Evolutionary conservation across 2,888 invertebrate genomes (phyloP).

Genomic region (Coenonympha glycerion): DNA sequence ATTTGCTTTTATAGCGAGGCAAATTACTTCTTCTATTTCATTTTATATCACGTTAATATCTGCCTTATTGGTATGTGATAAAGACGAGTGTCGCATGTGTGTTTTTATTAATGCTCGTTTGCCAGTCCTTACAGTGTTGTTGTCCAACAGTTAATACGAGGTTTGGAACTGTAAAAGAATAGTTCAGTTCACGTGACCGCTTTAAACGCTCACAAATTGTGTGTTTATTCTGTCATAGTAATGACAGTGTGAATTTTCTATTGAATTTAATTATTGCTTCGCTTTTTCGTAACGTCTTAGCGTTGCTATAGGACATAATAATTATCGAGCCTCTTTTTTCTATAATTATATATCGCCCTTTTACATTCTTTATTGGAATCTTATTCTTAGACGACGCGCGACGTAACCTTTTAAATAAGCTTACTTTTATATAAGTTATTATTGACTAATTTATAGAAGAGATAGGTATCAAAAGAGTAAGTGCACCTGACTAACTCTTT

Average conservation of each 20-base stretch:
- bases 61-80: background rate
- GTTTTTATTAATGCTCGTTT: conserved; percentile 8
- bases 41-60: conserved; percentile 3
- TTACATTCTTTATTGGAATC: background rate
- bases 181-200: conserved; percentile 26
- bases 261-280: conserved; percentile 19
- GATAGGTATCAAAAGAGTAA: too few species aligned
- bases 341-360: background rate
- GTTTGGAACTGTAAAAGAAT: conserved; percentile 26
- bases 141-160: conserved; percentile 21
- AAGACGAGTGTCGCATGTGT: conserved; percentile 3
- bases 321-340: background rate
- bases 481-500: too few species aligned
- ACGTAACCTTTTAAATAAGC: background rate
- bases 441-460: background rate
- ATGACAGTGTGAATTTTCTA: conserved; percentile 29
- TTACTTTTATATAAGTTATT: background rate
- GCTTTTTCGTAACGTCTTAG: conserved; percentile 7
- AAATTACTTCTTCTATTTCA: conserved; percentile 22
- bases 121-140: conserved; percentile 5
- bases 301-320: too few species aligned
- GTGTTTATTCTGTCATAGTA: conserved; percentile 29
- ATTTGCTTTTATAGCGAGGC: conserved; percentile 28
- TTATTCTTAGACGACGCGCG: background rate
- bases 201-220: conserved; percentile 27